Evolutionary conservation across 2,888 invertebrate genomes (phyloP), one percentile per base, ranked within the genome.

Genomic region (Perdita meconis): DNA sequence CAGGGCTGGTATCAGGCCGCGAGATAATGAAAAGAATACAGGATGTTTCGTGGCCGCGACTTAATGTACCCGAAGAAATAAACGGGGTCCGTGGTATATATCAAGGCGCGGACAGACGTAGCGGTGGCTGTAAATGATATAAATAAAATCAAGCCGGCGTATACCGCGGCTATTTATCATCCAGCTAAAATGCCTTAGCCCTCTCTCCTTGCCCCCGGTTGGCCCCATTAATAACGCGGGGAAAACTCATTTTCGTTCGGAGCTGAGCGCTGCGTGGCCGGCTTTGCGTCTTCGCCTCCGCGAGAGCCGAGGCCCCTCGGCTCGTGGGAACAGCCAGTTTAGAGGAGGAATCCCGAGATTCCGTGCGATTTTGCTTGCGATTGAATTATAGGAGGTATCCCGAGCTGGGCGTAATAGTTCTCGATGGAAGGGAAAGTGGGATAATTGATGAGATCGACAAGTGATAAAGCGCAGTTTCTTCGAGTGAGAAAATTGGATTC

Each of bases 61-160:
- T 87, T 87, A 87, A 87, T 87, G 85, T 83, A 78, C 73, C 78
- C 83, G 78, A 84, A 83, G 83, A 79, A 86, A 82, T 78, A 82
- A 86, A 81, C 86, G 77, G 73, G 71, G 19, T 65, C 47, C 42
- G 57, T 64, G 75, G 78, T 81, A 82, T 85, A 86, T 84, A 86
- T 86, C 86, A 86, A 86, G 74, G 65, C 78, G 80, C 64, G 83
- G 81, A 80, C 81, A 85, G 82, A 70, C 69, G 38, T 36, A 47
- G 75, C 47, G 47, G 60, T 72, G 72, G 79, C 76, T 83, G 87
- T 88, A 88, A 89, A 87, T 86, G 85, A 87, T 89, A 89, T 89
- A 87, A 88, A 89, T 88, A 89, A 88, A 88, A 89, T 89, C 87
- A 87, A 84, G 76, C 74, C 74, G 30, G 80, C 77, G 82, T 85